Conservation (phyloP, 2,888 invertebrate genomes). For the Ceratothoa steindachneri region DNA sequence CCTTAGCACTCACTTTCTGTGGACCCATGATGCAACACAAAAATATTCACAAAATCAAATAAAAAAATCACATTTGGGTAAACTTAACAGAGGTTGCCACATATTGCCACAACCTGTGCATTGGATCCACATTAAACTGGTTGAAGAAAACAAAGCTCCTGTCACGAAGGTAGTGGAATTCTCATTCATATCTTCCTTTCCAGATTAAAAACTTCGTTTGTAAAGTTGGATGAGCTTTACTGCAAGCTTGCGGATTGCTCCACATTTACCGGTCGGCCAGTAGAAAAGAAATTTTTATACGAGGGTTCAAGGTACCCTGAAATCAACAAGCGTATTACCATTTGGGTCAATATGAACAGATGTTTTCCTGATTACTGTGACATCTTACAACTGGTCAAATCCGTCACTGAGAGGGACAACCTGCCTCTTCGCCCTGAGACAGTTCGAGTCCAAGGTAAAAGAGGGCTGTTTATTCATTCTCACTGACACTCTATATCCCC, state of each 20-base stretch:
- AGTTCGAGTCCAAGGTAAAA: conserved; percentile 43
- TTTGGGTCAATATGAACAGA: conserved; percentile 54
- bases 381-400: conserved; percentile 52
- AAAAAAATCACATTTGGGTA: too few relatives aligned
- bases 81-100: too few relatives aligned
- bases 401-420: conserved; percentile 51
- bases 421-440: conserved; percentile 49
- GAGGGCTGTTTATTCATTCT: neutral
- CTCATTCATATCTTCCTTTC: too few relatives aligned
- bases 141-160: too few relatives aligned
- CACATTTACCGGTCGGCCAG: conserved; percentile 34
- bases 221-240: conserved; percentile 38
- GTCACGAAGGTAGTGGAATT: too few relatives aligned
- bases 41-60: too few relatives aligned
- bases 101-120: too few relatives aligned
- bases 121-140: too few relatives aligned
- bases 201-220: conserved; percentile 43
- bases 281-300: conserved; percentile 37
- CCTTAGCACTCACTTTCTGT: too few relatives aligned
- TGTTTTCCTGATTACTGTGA: conserved; percentile 57
- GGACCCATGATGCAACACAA: too few relatives aligned
- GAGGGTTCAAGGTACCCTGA: conserved; percentile 59
- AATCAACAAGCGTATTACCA: conserved; percentile 54
- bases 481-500: neutral
- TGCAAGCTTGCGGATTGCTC: conserved; percentile 39